Conservation (phyloP, 2,797 vertebrate genomes). For the Lepilemur septentrionalis region DNA sequence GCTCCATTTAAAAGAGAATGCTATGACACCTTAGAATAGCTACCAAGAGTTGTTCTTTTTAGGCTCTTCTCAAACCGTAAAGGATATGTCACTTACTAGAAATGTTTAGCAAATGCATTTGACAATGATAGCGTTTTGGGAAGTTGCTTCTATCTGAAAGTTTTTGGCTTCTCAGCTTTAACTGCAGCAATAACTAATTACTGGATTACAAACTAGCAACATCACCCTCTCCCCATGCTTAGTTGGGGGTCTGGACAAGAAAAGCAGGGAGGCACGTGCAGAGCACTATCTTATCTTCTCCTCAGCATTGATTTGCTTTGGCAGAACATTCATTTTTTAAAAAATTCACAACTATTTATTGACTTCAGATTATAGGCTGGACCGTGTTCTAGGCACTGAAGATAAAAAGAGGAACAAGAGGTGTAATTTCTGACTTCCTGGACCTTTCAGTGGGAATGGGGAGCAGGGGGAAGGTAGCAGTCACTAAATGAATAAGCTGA, state of each 20-base stretch:
- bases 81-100: not conserved
- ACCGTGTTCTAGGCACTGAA: not conserved
- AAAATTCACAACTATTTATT: slow-evolving; percentile 15
- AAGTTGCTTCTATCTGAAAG: not conserved
- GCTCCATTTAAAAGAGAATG: not conserved
- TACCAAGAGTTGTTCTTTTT: not conserved
- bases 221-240: too few species aligned
- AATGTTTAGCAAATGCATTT: not conserved
- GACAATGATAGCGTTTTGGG: not conserved
- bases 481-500: not conserved
- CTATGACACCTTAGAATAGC: not conserved
- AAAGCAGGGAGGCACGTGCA: not conserved
- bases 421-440: not conserved
- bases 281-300: not conserved
- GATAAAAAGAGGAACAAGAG: not conserved
- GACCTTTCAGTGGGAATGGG: not conserved
- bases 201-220: not conserved
- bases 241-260: not conserved
- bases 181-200: not conserved
- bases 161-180: not conserved
- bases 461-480: not conserved
- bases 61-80: not conserved
- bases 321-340: not conserved
- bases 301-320: not conserved
- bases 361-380: not conserved